These are phyloP conservation scores for Drosophila nigrodunni DNA, from an alignment of 1,140 invertebrate species.

Conservation along the genomic window DNA sequence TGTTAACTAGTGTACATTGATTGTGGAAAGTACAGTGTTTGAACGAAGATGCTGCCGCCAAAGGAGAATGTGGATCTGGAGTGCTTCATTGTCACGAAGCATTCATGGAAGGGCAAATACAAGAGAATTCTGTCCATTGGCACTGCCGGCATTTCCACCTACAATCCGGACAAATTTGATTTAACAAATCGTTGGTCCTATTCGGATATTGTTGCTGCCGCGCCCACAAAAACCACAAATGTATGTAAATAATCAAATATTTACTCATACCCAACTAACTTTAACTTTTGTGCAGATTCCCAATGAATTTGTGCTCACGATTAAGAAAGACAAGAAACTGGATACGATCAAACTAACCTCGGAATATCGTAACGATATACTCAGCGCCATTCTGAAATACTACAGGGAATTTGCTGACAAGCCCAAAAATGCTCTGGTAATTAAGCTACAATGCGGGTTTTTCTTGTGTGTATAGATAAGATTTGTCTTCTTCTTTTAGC, in stretches of 20 bases:
- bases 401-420: conserved; percentile 92
- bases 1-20: conserved; percentile 36
- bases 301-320: conserved; percentile 93
- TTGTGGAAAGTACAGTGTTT: conserved; percentile 6
- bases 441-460: conserved; percentile 21
- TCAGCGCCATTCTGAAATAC: conserved; percentile 95
- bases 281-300: conserved; percentile 77
- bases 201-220: conserved; percentile 91
- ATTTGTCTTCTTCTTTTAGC: conserved; percentile 85
- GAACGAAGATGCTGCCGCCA: conserved; percentile 89
- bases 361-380: conserved; percentile 95
- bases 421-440: conserved; percentile 90
- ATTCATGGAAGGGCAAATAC: conserved; percentile 99
- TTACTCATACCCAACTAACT: conserved; percentile 5
- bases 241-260: conserved; percentile 43
- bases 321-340: conserved; percentile 95
- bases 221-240: conserved; percentile 86
- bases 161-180: conserved; percentile 97
- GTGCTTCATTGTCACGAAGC: conserved; percentile 98
- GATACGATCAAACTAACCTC: conserved; percentile 99
- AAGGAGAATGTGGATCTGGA: conserved; percentile 96
- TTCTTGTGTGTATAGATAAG: background rate
- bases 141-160: conserved; percentile 97
- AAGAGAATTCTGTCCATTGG: conserved; percentile 99
- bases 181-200: conserved; percentile 97